These are phyloP conservation scores for Syngnathus acus DNA, from an alignment of 2,797 vertebrate genomes.

Conservation along the genomic window DNA sequence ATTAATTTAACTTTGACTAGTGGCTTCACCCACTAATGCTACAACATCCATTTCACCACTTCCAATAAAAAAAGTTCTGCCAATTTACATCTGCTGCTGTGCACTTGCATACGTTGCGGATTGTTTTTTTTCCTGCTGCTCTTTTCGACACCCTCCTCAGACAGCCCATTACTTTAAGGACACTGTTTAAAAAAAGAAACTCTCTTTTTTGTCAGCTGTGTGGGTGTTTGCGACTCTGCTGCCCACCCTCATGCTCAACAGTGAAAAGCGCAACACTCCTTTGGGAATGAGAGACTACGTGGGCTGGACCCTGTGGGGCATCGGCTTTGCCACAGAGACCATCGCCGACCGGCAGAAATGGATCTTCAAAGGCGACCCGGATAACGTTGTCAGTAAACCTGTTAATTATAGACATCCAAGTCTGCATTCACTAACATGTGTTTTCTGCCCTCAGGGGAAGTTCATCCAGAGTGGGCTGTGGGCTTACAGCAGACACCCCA, in stretches of 20 bases:
- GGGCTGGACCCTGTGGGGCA: constrained; percentile 73
- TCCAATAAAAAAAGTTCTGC: too few species aligned
- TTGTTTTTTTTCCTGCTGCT: too few species aligned
- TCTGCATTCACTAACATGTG: fast-evolving
- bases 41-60: too few species aligned
- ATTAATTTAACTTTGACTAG: too few species aligned
- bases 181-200: too few species aligned
- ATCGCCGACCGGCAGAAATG: constrained; percentile 79
- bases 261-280: constrained; percentile 57
- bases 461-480: constrained; percentile 77
- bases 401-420: neutral
- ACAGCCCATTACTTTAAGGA: too few species aligned
- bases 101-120: too few species aligned
- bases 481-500: constrained; percentile 77
- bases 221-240: constrained; percentile 78
- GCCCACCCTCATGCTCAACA: constrained; percentile 77
- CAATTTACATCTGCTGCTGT: too few species aligned
- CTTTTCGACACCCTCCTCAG: too few species aligned
- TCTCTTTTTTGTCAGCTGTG: constrained; percentile 49
- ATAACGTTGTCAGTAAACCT: constrained; percentile 67
- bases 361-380: constrained; percentile 70
- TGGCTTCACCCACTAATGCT: too few species aligned
- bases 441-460: constrained; percentile 59
- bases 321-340: constrained; percentile 70
- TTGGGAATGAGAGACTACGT: constrained; percentile 69